Evolutionary conservation across 2,888 invertebrate species (phyloP).

Genomic region (Temnothorax ravouxi): DNA sequence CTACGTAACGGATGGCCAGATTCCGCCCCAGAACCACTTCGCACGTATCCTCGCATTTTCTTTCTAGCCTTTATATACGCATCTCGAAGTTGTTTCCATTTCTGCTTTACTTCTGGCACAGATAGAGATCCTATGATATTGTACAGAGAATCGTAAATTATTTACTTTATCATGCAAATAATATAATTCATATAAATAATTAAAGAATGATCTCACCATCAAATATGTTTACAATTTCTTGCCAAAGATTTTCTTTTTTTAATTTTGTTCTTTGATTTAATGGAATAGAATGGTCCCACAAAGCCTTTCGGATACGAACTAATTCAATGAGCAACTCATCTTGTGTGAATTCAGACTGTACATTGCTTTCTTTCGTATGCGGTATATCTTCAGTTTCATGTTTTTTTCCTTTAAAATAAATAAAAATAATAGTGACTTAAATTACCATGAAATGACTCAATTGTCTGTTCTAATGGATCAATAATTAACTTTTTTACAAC

Average conservation of each 20-base stretch:
- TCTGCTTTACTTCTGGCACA: neutral
- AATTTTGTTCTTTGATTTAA: neutral
- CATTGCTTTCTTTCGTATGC: neutral
- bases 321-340: neutral
- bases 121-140: conserved; percentile 6
- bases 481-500: no score
- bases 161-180: conserved; percentile 4
- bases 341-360: neutral
- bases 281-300: neutral
- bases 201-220: conserved; percentile 15
- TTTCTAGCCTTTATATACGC: neutral
- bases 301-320: neutral
- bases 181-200: conserved; percentile 5
- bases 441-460: conserved; percentile 1
- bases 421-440: conserved; percentile 2
- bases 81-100: conserved; percentile 9
- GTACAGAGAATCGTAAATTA: neutral
- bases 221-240: conserved; percentile 15
- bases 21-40: neutral
- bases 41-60: neutral
- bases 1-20: no score
- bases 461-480: neutral
- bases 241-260: neutral
- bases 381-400: neutral
- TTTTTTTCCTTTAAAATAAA: conserved; percentile 9